Conservation (phyloP, 2,113 vertebrate species). For the Lepidothrix coronata region DNA sequence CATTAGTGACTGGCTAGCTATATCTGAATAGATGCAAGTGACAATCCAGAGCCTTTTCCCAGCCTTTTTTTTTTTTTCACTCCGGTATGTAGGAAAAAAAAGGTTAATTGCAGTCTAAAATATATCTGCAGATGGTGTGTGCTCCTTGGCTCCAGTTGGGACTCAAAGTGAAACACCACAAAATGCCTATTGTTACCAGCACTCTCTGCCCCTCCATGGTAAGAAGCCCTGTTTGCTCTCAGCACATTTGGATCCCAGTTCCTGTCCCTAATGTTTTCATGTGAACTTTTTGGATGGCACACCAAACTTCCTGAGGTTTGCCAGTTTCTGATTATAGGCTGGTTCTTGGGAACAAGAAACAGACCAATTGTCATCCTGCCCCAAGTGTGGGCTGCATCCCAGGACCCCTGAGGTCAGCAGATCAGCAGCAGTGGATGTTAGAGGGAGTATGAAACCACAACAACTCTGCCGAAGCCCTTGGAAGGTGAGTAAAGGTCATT, state of each 20-base stretch:
- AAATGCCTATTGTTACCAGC: conserved; percentile 24
- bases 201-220: background rate
- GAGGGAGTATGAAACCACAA: background rate
- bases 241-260: background rate
- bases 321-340: conserved; percentile 49
- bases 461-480: background rate
- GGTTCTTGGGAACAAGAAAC: background rate
- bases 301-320: conserved; percentile 6
- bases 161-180: conserved; percentile 13
- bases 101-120: conserved; percentile 8
- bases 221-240: background rate
- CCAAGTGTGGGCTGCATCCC: background rate
- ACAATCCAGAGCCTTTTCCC: conserved; percentile 45
- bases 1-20: conserved; percentile 46
- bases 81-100: background rate
- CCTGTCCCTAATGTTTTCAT: background rate
- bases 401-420: conserved; percentile 39
- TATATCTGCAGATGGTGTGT: conserved; percentile 46
- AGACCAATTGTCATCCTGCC: background rate
- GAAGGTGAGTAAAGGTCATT: conserved; percentile 5
- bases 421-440: background rate
- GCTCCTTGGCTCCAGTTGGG: background rate
- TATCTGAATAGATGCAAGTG: conserved; percentile 52
- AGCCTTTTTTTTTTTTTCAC: background rate
- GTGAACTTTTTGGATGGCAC: background rate